These are phyloP conservation scores for Silurus glanis DNA, from an alignment of 2,113 vertebrate genomes.

Conservation along the genomic window DNA sequence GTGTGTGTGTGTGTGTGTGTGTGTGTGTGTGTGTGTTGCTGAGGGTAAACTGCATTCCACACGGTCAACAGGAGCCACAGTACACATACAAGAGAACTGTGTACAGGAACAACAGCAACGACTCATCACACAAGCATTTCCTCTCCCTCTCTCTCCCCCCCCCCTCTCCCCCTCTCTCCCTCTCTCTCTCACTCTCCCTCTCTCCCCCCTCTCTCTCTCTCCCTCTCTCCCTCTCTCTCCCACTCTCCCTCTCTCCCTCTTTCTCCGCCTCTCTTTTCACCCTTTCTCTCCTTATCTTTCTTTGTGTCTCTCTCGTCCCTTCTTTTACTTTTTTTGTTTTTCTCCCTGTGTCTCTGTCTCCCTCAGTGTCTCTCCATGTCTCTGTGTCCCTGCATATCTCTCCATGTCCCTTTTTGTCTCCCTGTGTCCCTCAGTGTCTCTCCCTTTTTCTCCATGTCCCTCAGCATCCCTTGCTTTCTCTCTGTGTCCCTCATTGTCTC, in stretches of 20 bases:
- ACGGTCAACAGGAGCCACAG: slow-evolving; percentile 15
- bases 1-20: slow-evolving; percentile 38
- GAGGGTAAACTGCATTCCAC: slow-evolving; percentile 37
- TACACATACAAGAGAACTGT: slow-evolving; percentile 17
- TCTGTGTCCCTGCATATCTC: background rate
- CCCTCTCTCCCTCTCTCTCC: background rate
- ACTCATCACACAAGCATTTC: slow-evolving; percentile 51
- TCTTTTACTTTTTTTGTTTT: no score
- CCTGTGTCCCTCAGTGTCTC: background rate
- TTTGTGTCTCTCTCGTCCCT: no score
- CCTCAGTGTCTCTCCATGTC: background rate
- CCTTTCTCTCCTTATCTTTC: background rate
- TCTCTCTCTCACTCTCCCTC: background rate
- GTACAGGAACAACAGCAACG: slow-evolving; percentile 19
- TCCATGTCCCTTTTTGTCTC: background rate
- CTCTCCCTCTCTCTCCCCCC: background rate
- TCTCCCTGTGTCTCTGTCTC: no score
- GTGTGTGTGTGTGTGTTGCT: background rate
- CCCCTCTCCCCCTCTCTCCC: no score
- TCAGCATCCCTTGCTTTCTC: no score
- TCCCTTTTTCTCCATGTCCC: no score
- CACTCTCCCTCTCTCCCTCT: background rate
- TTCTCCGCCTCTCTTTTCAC: no score
- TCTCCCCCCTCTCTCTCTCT: background rate
- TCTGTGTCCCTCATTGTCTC: background rate